phyloP scores from a whole-genome alignment of 2,113 vertebrate species.

The Zosterops pallidus region DNA sequence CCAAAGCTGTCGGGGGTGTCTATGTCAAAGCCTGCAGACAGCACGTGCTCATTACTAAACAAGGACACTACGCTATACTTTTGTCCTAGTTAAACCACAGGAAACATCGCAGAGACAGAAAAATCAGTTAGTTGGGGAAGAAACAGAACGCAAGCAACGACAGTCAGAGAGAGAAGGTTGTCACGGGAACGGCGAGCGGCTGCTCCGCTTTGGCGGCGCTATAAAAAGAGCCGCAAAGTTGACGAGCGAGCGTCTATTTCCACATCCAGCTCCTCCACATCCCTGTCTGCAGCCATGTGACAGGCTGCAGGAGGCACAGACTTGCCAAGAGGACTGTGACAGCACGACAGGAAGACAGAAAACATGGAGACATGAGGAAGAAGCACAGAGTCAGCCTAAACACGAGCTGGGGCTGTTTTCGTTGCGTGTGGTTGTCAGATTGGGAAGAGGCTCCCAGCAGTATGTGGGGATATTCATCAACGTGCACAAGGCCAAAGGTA shows the following conservation, averaged over 20 bases:
- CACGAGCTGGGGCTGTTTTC: background rate
- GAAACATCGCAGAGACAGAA: slow-evolving; percentile 81
- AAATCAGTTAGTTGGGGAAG: slow-evolving; percentile 79
- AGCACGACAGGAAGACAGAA: slow-evolving; percentile 43
- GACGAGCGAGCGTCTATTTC: slow-evolving; percentile 43
- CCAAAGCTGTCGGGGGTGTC: slow-evolving; percentile 95
- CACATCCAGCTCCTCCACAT: slow-evolving; percentile 43
- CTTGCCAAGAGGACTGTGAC: slow-evolving; percentile 9
- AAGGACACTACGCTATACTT: slow-evolving; percentile 93
- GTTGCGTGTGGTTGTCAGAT: background rate
- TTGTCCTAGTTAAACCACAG: slow-evolving; percentile 86
- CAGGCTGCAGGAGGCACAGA: slow-evolving; percentile 43
- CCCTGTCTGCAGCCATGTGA: slow-evolving; percentile 42
- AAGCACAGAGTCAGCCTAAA: background rate
- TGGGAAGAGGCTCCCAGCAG: slow-evolving; percentile 21
- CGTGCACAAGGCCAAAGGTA: background rate
- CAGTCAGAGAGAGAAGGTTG: slow-evolving; percentile 73
- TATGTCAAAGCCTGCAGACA: slow-evolving; percentile 98
- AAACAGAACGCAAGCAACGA: slow-evolving; percentile 68
- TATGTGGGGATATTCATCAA: background rate
- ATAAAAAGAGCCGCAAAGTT: slow-evolving; percentile 49
- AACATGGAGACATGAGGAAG: slow-evolving; percentile 15
- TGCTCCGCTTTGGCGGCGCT: slow-evolving; percentile 62
- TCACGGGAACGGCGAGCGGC: slow-evolving; percentile 65
- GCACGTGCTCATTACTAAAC: slow-evolving; percentile 93